Evolutionary conservation across 2,113 vertebrate genomes (phyloP), one percentile per base, ranked within the genome.

Genomic region (Crotalus helleri): DNA sequence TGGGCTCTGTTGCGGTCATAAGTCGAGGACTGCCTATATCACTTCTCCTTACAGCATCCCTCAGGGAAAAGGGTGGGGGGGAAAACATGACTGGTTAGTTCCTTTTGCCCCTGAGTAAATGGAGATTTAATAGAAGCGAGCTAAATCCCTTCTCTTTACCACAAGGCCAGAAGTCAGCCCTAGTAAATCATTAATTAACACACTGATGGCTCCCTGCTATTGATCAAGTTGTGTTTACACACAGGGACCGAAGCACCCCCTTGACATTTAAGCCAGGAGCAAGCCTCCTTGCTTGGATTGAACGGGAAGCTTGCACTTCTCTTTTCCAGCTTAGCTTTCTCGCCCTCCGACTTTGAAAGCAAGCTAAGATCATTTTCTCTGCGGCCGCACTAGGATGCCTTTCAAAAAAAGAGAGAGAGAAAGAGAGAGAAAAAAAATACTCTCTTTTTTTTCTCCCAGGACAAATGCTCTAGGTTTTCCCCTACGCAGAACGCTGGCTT

Each of bases 121-220:
- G 0, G 87, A 95, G 95, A 97, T 96, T 97, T 98, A 98, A 98
- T 96, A 96, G 96, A 97, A 97, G 92, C 92, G 95, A 97, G 95
- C 97, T 95, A 97, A 98, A 98, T 98, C 97, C 96, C 96, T 96
- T 96, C 97, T 97, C 97, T 98, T 98, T 98, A 97, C 97, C 96
- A 96, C 90, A 93, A 96, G 97, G 97, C 97, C 97, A 98, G 96
- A 94, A 97, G 97, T 98, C 97, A 98, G 95, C 94, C 95, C 96
- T 97, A 97, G 97, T 97, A 97, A 97, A 97, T 98, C 97, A 97
- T 98, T 98, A 98, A 98, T 98, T 98, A 98, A 97, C 97, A 95
- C 85, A 92, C 97, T 97, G 95, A 97, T 2, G 93, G 96, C 95
- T 97, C 97, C 64, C 90, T 90, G 95, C 95, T 98, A 97, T 97